Base-by-base conservation (phyloP, 2,888 invertebrate species). In the Agriopis leucophaearia region DNA sequence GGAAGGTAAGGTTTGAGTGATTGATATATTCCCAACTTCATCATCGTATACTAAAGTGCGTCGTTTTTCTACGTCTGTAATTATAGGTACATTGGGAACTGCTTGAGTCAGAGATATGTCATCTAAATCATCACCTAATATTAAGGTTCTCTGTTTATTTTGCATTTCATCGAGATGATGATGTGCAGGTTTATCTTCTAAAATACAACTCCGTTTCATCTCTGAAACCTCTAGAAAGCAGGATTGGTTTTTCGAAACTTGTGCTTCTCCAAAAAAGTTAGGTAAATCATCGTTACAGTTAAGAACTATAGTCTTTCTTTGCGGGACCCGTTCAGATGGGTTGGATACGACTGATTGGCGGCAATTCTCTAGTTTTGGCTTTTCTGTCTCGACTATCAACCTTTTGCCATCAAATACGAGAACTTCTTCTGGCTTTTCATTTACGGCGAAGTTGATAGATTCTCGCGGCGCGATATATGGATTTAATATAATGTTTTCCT, bases 401-500 rank as follows among this genome's bases (percentile, higher is more conserved):
- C 84, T 82, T 73, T 90, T 91, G 0, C 93, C 92, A 73, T 92
- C 92, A 73, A 91, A 92, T 0, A 92, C 88, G 55, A 92, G 75
- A 1, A 92, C 86, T 79, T 90, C 81, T 68, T 90, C 84, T 0
- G 80, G 72, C 10, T 82, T 83, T 56, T 89, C 85, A 57, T 87
- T 89, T 0, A 87, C 63, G 15, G 87, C 87, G 66, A 91, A 91
- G 64, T 89, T 89, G 0, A 77, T 76, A 0, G 84, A 71, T 71
- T 90, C 89, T 9, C 74, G 73, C 0, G 89, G 86, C 0, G 88
- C 74, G 0, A 81, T 74, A 42, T 91, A 92, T 0, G 91, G 92
- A 73, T 92, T 91, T 0, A 90, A 40, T 8, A 78, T 83, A 7
- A 92, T 89, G 78, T 94, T 94, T 67, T 94, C 93, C 77, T 94